A percentile compares a stretch with the other conserved stretches of the same genome.
Conservation (phyloP, 2,113 vertebrate genomes). For the Cavia porcellus region DNA sequence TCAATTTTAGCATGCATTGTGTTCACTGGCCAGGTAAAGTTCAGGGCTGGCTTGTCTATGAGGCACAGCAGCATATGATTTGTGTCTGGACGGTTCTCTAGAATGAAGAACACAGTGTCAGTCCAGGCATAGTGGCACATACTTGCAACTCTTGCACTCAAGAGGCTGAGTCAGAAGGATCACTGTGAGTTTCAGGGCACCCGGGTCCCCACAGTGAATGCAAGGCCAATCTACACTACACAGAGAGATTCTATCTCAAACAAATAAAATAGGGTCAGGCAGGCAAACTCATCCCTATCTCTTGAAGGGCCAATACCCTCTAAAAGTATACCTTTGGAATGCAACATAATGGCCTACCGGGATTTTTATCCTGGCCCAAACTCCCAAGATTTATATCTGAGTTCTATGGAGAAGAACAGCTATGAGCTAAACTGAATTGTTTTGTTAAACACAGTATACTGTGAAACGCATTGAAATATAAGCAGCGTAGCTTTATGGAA, state of each 20-base stretch:
- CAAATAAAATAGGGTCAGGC: background rate
- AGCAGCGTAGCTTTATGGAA: background rate
- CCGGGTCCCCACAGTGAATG: background rate
- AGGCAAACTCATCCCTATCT: background rate
- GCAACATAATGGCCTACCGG: background rate
- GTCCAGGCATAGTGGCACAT: background rate
- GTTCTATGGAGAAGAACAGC: background rate
- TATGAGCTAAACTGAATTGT: background rate
- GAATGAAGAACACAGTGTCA: background rate
- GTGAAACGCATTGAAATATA: background rate
- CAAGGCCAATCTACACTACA: background rate
- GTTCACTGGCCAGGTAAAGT: background rate
- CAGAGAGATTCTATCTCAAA: background rate
- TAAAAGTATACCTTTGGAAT: background rate
- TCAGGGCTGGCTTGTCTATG: background rate
- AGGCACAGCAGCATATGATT: background rate
- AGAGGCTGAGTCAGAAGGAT: background rate
- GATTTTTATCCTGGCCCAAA: background rate
- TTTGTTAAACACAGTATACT: background rate
- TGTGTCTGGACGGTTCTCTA: background rate
- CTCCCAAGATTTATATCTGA: background rate
- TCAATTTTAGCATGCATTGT: background rate
- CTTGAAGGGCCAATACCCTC: background rate
- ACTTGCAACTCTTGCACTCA: background rate
- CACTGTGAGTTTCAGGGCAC: background rate